Evolutionary conservation across 2,797 vertebrate genomes (phyloP), one percentile per base, ranked within the genome.

Genomic region (Anniella stebbinsi): DNA sequence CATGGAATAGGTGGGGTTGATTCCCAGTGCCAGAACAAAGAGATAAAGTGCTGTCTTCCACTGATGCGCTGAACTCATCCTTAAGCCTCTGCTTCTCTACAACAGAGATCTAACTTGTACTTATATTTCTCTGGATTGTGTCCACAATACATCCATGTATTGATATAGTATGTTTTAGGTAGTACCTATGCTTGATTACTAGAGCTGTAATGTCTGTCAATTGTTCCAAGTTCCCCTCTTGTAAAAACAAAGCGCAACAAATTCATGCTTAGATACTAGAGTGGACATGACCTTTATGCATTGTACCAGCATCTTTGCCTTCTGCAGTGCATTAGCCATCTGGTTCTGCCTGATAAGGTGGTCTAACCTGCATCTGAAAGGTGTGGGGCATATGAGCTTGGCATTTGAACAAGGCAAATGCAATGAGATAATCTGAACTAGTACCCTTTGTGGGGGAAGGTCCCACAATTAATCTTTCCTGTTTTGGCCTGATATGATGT

Each of bases 291-390:
- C 78, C 48, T 60, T 86, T 76, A 77, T 45, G 18, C 48, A 63
- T 89, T 84, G n/a, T 75, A 85, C 63, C 60, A 89, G 33, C 23
- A 87, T 77, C 48, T 81, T 84, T 89, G 84, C 80, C 33, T 87
- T 60, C 25, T 80, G 30, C 23, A 15, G 51, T 57, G 13, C 60
- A 75, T 54, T 67, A 57, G 80, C 67, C 67, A 86, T 51, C 80
- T 90, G 80, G 84, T 75, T 66, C 82, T 89, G 25, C 75, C 63
- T 88, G 72, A 88, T 77, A 89, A 70, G 45, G 72, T 82, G 87
- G 48, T 80, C 78, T 69, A 72, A 81, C 85, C 86, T 85, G 30
- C 48, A 70, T 70, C 77, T 82, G 51, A 93, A 93, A 88, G 60
- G 81, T 84, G 25, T 48, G 75, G 36, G 48, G 23, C 72, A 38